Percentiles rank a stretch among this genome's conserved stretches.
phyloP scores from a whole-genome alignment of 2,113 vertebrate species.

The Phalacrocorax pelagicus region DNA sequence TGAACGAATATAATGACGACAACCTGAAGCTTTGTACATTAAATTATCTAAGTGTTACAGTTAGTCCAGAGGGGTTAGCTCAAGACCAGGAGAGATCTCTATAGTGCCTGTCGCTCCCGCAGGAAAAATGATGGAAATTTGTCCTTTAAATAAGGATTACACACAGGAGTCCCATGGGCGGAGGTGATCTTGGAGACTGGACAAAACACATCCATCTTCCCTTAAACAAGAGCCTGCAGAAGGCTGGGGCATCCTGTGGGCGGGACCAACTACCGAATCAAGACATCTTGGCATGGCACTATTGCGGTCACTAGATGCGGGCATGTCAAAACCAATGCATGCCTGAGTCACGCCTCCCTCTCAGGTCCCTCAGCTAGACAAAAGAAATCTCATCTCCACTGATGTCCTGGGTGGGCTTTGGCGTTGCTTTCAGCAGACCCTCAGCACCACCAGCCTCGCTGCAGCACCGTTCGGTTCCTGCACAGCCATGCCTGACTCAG shows the following conservation, averaged over 20 bases:
- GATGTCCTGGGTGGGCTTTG: background rate
- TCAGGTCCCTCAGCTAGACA: background rate
- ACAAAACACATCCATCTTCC: background rate
- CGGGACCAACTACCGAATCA: background rate
- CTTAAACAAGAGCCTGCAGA: background rate
- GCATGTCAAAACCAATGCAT: accelerated
- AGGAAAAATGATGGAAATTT: background rate
- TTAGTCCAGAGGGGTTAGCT: background rate
- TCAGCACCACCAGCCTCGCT: background rate
- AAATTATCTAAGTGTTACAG: background rate
- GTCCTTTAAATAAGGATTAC: background rate
- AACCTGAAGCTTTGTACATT: background rate
- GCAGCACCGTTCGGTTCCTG: background rate
- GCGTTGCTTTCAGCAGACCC: background rate
- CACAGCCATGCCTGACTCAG: background rate
- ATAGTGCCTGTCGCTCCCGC: background rate
- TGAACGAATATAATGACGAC: background rate
- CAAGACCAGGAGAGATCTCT: background rate
- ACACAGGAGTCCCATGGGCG: background rate
- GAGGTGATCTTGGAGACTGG: background rate
- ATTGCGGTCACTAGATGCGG: background rate
- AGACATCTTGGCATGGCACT: background rate
- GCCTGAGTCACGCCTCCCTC: background rate
- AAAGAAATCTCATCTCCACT: background rate
- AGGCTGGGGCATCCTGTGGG: background rate